These are phyloP conservation scores for Tipula vernalis DNA, from an alignment of 2,888 invertebrate species.

Conservation along the genomic window DNA sequence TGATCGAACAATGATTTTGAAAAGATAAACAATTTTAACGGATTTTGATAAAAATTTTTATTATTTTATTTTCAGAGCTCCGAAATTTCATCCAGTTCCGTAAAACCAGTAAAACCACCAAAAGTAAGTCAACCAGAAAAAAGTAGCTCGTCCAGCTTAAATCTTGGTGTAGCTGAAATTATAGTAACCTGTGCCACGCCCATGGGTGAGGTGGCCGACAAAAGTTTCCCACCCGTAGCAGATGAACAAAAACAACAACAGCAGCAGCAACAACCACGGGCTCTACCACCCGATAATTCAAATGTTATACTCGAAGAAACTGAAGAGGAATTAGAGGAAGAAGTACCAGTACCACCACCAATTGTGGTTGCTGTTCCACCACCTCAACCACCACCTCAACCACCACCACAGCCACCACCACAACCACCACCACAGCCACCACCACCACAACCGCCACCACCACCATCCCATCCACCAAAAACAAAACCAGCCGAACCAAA, in stretches of 20 bases:
- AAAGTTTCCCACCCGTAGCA: conserved; percentile 54
- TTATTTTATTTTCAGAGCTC: not conserved
- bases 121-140: conserved; percentile 12
- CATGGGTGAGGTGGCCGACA: conserved; percentile 70
- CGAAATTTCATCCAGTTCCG: conserved; percentile 12
- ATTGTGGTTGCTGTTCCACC: not conserved
- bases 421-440: not conserved
- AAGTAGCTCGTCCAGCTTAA: conserved; percentile 30
- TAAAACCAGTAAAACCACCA: conserved; percentile 19
- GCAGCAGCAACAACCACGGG: conserved; percentile 15
- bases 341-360: not conserved
- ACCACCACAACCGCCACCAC: not conserved
- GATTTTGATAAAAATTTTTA: not conserved
- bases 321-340: not conserved
- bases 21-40: no score
- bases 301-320: not conserved
- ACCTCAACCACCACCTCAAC: not conserved
- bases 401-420: not conserved
- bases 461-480: not conserved
- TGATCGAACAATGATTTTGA: no score
- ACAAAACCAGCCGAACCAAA: not conserved
- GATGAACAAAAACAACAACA: conserved; percentile 28
- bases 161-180: conserved; percentile 76
- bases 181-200: conserved; percentile 91
- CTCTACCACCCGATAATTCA: not conserved